Conservation (phyloP, 2,888 invertebrate genomes). For the Caprella mutica region DNA sequence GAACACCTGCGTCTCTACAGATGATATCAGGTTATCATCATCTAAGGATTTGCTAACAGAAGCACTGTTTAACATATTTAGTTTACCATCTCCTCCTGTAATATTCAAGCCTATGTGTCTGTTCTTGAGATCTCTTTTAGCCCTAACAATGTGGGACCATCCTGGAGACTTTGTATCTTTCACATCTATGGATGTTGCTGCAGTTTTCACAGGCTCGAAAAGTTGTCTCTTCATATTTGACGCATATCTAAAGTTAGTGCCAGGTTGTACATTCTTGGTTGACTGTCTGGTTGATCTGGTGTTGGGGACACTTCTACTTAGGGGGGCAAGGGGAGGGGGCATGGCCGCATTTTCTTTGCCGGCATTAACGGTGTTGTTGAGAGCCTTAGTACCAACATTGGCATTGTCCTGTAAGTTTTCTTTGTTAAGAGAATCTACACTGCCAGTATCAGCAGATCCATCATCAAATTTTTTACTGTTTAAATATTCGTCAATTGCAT, state of each 20-base stretch:
- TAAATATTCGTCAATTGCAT: no score
- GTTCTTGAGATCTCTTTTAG: constrained; percentile 18
- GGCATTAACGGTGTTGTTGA: no score
- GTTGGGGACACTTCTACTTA: no score
- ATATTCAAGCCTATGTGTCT: constrained; percentile 23
- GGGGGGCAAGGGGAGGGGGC: constrained; percentile 17
- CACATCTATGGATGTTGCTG: background rate
- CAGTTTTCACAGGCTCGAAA: constrained; percentile 10
- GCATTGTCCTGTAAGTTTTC: no score
- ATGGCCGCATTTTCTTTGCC: no score
- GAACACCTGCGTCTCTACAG: background rate
- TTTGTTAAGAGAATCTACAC: no score
- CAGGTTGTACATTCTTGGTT: no score
- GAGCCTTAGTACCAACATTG: no score
- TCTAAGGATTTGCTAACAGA: background rate
- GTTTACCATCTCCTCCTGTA: constrained; percentile 21
- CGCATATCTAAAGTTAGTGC: constrained; percentile 19
- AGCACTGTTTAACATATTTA: background rate
- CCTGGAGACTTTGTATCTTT: constrained; percentile 25
- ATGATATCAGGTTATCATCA: background rate
- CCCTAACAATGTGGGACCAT: constrained; percentile 29
- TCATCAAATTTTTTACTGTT: no score
- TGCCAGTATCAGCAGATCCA: no score
- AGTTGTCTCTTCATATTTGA: constrained; percentile 15
- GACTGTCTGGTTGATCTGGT: constrained; percentile 1